Percentiles rank a stretch among this genome's conserved stretches.
These are phyloP conservation scores for Ciona savignyi DNA, from an alignment of 23 tunicate genomes.

Conservation along the genomic window DNA sequence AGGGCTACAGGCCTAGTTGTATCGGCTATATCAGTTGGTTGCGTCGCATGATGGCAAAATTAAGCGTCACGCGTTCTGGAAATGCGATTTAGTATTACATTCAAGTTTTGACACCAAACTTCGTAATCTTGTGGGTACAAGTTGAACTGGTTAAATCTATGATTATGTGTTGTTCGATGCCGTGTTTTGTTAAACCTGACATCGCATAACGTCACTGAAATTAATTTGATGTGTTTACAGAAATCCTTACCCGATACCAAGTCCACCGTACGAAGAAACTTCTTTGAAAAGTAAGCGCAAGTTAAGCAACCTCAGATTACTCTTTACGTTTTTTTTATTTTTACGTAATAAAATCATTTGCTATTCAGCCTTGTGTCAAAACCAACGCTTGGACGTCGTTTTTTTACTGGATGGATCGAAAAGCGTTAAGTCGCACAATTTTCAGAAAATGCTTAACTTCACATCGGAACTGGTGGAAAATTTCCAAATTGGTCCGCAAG, in stretches of 20 bases:
- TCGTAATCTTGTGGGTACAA: no score
- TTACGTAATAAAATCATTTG: not conserved
- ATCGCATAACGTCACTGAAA: no score
- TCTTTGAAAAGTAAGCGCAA: not conserved
- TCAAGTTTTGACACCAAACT: no score
- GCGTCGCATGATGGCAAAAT: no score
- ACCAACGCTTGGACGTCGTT: conserved; percentile 16
- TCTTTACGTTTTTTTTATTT: not conserved
- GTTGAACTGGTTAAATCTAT: no score
- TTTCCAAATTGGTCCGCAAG: conserved; percentile 6
- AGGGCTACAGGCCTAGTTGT: no score
- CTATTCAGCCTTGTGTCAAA: conserved; percentile 4
- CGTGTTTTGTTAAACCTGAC: no score
- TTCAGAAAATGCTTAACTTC: conserved; percentile 16
- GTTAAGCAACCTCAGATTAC: not conserved
- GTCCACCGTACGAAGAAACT: not conserved
- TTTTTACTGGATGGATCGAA: conserved; percentile 30
- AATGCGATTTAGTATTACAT: no score
- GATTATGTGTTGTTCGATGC: no score
- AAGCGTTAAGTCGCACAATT: conserved; percentile 10
- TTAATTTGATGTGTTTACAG: not conserved
- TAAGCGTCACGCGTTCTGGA: no score
- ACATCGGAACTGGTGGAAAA: conserved; percentile 10
- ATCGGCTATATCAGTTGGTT: no score
- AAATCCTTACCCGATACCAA: not conserved